Conservation (phyloP, 2,113 vertebrate species). For the Cinclus mexicanus region DNA sequence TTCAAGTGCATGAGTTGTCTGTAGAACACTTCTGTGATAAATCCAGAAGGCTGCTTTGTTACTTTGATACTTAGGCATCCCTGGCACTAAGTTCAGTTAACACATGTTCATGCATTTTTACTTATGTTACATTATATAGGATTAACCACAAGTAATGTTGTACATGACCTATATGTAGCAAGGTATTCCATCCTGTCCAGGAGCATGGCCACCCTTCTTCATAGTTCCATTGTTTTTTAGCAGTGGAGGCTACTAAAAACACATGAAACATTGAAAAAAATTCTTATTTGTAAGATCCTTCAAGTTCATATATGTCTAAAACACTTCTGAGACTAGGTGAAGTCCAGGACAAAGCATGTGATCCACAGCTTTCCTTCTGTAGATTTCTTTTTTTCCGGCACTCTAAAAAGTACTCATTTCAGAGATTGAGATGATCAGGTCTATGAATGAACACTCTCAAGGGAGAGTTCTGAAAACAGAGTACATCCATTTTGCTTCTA, state of each 20-base stretch:
- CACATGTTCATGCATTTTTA: rapidly evolving
- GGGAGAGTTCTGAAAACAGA: not conserved
- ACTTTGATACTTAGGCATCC: not conserved
- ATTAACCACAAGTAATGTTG: not conserved
- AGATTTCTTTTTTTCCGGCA: not conserved
- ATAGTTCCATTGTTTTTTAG: not conserved
- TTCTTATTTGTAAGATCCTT: not conserved
- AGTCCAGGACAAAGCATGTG: not conserved
- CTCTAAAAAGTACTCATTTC: not conserved
- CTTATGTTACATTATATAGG: not conserved
- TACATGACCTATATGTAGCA: not conserved
- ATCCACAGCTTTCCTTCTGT: not conserved
- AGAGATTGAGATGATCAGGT: not conserved
- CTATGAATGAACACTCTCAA: not conserved
- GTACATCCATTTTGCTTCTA: rapidly evolving
- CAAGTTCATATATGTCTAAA: not conserved
- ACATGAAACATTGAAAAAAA: not conserved
- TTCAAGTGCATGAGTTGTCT: not conserved
- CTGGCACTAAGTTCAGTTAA: not conserved
- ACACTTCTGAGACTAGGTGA: not conserved
- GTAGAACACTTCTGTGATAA: not conserved
- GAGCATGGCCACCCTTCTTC: not conserved
- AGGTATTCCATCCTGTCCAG: not conserved
- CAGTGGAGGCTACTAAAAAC: not conserved
- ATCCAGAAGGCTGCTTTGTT: not conserved